Evolutionary conservation across 2,888 invertebrate species (phyloP), one percentile per base, ranked within the genome.

Genomic region (Coenonympha glycerion): DNA sequence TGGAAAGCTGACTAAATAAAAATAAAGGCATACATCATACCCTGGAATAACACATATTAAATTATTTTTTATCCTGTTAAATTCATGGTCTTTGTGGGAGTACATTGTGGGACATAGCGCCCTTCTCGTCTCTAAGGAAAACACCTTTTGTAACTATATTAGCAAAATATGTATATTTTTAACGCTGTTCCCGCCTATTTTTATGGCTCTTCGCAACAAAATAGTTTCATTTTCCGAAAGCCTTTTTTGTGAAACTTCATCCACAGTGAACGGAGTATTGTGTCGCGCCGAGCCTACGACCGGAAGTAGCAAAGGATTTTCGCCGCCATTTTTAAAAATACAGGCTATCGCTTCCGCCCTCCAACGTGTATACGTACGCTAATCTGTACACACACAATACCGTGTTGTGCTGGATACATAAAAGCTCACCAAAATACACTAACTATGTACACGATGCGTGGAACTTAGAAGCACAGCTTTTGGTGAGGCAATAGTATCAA

Each of bases 281-380:
- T 37, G 37, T 13, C 2, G 37, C 21, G 21, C 13, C 2, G 37
- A 22, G 37, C 37, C 22, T 15, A 11, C 15, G 39, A 3, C 39
- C 22, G 39, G 39, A 24, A 22, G 22, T 15, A 8, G 39, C 39
- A 15, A 39, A 39, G 39, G 39, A 39, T 39, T 39, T 39, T 39
- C 24, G 15, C 8, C 24, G 39, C 22, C 24, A 39, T 39, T 39
- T 37, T 24, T 13, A 24, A 24, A 34, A 11, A 34, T 24, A 39
- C 37, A 24, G 13, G 22, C 5, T 36, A 36, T 39, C 39, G 39
- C n/a, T 11, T 24, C 15, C 24, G 15, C 39, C 24, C 39, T 22
- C 11, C 36, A 8, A 30, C 11, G 11, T n/a, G n/a, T 11, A 30
- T n/a, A 6, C 2, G 36, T 3, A 11, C 11, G 36, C 11, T 36